These are phyloP conservation scores for Brachystomella parvula DNA, from an alignment of 1,140 invertebrate genomes.

Conservation along the genomic window DNA sequence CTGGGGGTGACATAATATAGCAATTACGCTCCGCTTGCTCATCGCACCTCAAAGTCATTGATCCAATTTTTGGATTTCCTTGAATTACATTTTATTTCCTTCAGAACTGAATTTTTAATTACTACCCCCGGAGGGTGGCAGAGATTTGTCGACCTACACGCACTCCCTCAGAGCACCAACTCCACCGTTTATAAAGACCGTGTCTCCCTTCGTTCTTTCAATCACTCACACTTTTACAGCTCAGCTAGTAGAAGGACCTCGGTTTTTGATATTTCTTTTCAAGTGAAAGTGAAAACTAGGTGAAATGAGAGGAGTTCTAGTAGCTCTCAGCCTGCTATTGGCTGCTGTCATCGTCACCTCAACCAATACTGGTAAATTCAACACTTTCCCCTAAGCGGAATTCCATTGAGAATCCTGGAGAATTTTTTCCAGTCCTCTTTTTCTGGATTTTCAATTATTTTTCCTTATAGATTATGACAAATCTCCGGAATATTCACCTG, in stretches of 20 bases:
- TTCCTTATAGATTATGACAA: too few relatives aligned
- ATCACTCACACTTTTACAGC: not conserved
- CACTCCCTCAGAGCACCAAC: not conserved
- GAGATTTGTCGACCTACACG: too few relatives aligned
- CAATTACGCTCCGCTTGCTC: not conserved
- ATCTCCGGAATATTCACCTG: too few relatives aligned
- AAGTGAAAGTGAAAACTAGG: slow-evolving; percentile 7
- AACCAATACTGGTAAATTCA: not conserved
- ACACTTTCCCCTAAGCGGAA: too few relatives aligned
- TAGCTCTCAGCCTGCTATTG: slow-evolving; percentile 5
- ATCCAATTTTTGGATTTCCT: not conserved
- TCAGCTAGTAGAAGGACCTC: not conserved
- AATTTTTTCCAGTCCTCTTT: too few relatives aligned
- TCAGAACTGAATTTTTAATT: slow-evolving; percentile 11
- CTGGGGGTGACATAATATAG: too few relatives aligned
- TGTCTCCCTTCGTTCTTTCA: not conserved
- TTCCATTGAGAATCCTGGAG: too few relatives aligned
- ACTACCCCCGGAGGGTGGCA: too few relatives aligned
- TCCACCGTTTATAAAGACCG: slow-evolving; percentile 4
- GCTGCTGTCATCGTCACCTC: not conserved
- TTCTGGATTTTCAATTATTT: too few relatives aligned
- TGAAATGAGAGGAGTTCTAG: not conserved
- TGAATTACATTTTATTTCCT: not conserved
- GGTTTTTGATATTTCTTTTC: too few relatives aligned
- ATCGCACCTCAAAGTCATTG: not conserved